Evolutionary conservation across 2,888 invertebrate species (phyloP).

Genomic region (Acrocyrtus sp.): DNA sequence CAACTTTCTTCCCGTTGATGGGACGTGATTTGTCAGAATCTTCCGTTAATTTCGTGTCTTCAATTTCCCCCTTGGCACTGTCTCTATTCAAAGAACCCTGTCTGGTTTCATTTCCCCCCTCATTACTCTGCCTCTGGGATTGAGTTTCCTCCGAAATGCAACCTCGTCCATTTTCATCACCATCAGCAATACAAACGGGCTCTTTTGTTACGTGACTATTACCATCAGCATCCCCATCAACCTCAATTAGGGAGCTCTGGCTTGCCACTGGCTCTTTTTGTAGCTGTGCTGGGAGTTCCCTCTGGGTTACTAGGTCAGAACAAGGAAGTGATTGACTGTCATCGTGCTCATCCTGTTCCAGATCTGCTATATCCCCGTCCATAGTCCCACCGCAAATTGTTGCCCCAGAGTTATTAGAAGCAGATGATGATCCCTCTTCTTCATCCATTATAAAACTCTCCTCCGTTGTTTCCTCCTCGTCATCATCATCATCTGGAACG

Average conservation of each 20-base stretch:
- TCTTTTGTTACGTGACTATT: background rate
- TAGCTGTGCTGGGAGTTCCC: no score
- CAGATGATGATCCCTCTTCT: slow-evolving; percentile 21
- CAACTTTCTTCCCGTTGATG: background rate
- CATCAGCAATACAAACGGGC: no score
- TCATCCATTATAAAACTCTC: slow-evolving; percentile 31
- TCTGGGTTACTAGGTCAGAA: slow-evolving; percentile 7
- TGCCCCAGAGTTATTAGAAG: slow-evolving; percentile 30
- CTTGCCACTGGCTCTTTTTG: background rate
- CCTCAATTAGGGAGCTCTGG: background rate
- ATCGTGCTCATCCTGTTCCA: slow-evolving; percentile 18
- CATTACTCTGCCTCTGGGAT: no score
- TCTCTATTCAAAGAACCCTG: background rate
- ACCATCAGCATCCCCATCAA: slow-evolving; percentile 5
- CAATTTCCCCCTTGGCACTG: no score
- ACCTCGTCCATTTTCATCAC: no score
- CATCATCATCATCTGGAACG: background rate
- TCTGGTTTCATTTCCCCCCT: no score
- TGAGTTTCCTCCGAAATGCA: no score
- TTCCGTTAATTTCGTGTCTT: no score
- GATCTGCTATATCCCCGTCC: background rate
- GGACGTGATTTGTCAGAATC: background rate
- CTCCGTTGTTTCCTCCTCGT: slow-evolving; percentile 23
- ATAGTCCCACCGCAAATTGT: slow-evolving; percentile 17
- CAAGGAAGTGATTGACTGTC: background rate